A percentile compares a stretch with the other conserved stretches of the same genome.
Conservation (phyloP, 2,113 vertebrate species). For the Lasiurus borealis region DNA sequence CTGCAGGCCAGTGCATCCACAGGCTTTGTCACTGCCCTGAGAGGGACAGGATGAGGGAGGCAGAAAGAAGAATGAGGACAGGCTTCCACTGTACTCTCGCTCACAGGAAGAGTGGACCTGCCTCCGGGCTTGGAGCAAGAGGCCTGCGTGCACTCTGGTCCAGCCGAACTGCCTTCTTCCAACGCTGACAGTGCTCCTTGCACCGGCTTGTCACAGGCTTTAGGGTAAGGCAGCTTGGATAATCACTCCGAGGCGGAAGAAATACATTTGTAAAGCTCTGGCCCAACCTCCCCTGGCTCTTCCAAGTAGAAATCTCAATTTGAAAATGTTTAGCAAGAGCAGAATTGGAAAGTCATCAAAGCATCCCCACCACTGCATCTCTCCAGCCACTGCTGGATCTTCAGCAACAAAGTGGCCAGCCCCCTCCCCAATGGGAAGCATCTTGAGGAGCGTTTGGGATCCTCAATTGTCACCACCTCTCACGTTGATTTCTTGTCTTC, state of each 20-base stretch:
- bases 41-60: not conserved
- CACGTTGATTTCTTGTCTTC: not conserved
- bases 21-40: not conserved
- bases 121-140: not conserved
- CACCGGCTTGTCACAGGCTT: not conserved
- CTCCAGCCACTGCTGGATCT: not conserved
- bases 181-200: not conserved
- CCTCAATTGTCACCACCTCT: not conserved
- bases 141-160: rapidly evolving
- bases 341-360: not conserved
- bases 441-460: not conserved
- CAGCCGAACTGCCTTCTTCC: not conserved
- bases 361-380: not conserved
- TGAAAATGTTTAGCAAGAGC: not conserved
- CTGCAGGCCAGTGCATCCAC: not conserved
- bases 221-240: not conserved
- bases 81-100: not conserved
- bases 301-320: not conserved
- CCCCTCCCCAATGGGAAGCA: not conserved
- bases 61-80: not conserved
- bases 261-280: not conserved
- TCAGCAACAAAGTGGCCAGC: not conserved
- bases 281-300: not conserved
- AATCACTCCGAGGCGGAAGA: not conserved
- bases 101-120: too few relatives aligned